Base-by-base conservation (phyloP, 2,888 invertebrate genomes). In the Cephonodes hylas region DNA sequence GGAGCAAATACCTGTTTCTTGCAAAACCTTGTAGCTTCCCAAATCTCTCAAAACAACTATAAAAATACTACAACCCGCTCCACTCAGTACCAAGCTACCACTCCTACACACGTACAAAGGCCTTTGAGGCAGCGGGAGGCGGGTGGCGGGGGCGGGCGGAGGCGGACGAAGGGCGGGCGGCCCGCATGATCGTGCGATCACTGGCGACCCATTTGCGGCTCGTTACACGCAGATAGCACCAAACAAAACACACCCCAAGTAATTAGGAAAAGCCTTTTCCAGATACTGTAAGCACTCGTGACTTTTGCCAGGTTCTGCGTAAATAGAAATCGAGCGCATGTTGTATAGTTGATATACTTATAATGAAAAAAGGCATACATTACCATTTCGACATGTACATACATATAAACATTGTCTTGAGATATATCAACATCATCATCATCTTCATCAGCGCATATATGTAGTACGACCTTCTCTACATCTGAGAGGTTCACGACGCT, bases 211-310 rank as follows among this genome's bases (percentile, higher is more conserved):
- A 89, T 91, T 91, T 87, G 91, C 89, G 88, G 87, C 89, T 89
- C 92, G 91, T 88, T 91, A 88, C 91, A 85, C 91, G 84, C 91
- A 81, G 92, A 92, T 91, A 92, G 86, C 89, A 84, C 88, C 90
- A 91, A 89, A 91, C 92, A 92, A 91, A 90, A 91, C 90, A 87
- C 84, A 90, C 91, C 89, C 89, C 84, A 88, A 91, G 89, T 91
- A 91, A 92, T 91, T 92, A 91, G 90, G 86, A 82, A 90, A 91
- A 91, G 88, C 89, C 90, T 91, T 91, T 89, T 88, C 86, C 86
- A 89, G 89, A 89, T 91, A 89, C 83, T 81, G 85, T 88, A 87
- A 91, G 89, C 83, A 89, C 86, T 89, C 77, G 76, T 80, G 80
- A 83, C 83, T 60, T 53, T 18, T 27, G 45, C 31, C 25, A 7